phyloP scores from a whole-genome alignment of 2,113 vertebrate species.

The Rallus limicola region DNA sequence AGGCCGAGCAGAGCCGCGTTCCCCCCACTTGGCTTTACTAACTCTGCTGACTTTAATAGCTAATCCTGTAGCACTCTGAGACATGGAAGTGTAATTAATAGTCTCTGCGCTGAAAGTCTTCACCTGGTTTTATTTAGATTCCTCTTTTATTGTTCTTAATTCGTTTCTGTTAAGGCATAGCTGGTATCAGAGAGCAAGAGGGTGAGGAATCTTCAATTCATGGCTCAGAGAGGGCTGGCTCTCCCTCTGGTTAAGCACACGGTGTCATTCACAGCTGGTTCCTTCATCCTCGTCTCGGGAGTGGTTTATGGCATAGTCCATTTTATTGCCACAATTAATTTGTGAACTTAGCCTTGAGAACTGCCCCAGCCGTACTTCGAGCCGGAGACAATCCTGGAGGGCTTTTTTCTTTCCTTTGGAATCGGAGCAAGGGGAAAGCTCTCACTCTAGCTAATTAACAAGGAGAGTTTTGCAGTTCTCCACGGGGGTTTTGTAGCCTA shows the following conservation, averaged over 20 bases:
- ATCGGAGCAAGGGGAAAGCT: background rate
- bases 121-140: slow-evolving; percentile 41
- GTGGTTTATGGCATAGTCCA: background rate
- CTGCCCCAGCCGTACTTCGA: background rate
- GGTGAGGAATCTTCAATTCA: background rate
- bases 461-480: background rate
- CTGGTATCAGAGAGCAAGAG: background rate
- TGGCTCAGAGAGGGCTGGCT: background rate
- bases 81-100: slow-evolving; percentile 36
- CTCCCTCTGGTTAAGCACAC: background rate
- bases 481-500: background rate
- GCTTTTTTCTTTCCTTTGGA: background rate
- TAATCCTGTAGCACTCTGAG: background rate
- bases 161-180: background rate
- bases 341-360: slow-evolving; percentile 34
- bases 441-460: background rate
- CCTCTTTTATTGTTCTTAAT: background rate
- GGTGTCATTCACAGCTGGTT: slow-evolving; percentile 27
- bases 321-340: slow-evolving; percentile 65
- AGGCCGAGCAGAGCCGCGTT: background rate
- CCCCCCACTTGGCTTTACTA: background rate
- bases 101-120: background rate
- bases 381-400: background rate
- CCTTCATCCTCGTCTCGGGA: background rate
- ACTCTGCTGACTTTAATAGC: background rate